Conservation (phyloP, 2,797 vertebrate genomes). For the Vultur gryphus region DNA sequence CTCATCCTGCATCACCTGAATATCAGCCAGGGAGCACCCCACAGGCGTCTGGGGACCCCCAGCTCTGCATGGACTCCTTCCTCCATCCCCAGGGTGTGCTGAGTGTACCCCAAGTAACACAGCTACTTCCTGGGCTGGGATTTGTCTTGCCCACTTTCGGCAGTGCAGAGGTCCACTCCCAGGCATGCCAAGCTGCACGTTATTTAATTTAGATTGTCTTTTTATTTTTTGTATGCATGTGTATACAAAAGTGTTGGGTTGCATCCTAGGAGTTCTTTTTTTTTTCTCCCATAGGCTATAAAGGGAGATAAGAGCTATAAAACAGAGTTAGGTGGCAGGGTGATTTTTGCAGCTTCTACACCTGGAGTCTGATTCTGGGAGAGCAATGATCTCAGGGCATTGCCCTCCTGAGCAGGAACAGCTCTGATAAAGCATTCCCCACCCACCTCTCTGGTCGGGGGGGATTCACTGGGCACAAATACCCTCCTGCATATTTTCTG, state of each 20-base stretch:
- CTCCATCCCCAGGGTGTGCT: no score
- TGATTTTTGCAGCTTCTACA: neutral
- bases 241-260: neutral
- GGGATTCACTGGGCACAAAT: neutral
- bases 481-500: neutral
- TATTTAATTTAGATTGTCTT: neutral
- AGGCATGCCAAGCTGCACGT: fast-evolving
- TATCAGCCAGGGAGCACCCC: neutral
- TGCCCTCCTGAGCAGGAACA: neutral
- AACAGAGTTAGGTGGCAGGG: neutral
- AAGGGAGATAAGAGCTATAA: neutral
- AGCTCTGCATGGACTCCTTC: neutral
- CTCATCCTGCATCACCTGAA: neutral
- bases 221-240: neutral
- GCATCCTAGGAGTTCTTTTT: neutral
- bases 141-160: neutral
- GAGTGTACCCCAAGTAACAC: neutral
- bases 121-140: neutral
- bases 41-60: neutral
- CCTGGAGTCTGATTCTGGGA: neutral
- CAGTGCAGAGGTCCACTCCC: neutral
- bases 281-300: neutral
- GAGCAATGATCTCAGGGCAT: neutral
- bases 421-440: neutral
- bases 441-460: neutral